Evolutionary conservation across 1,140 invertebrate species (phyloP).

Genomic region (Armadillidium nasatum): DNA sequence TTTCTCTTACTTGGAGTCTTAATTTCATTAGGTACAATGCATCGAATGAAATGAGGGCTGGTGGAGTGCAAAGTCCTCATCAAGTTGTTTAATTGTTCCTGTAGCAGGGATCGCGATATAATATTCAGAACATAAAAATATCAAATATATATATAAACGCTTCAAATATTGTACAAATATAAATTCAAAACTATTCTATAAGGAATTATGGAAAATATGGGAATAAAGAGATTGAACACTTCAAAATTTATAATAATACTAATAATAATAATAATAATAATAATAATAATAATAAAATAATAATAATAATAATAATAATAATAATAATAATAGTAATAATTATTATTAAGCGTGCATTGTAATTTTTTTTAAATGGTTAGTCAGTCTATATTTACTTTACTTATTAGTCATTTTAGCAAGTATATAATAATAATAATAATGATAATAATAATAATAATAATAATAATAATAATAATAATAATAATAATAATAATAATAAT

Average conservation of each 20-base stretch:
- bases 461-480: conserved; percentile 18
- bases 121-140: not conserved
- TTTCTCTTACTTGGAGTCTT: conserved; percentile 54
- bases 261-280: too few relatives aligned
- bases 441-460: conserved; percentile 10
- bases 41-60: conserved; percentile 63
- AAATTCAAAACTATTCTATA: too few relatives aligned
- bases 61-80: conserved; percentile 59
- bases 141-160: conserved; percentile 51
- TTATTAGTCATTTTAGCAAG: too few relatives aligned
- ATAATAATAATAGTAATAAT: too few relatives aligned
- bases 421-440: not conserved
- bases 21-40: conserved; percentile 63
- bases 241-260: too few relatives aligned
- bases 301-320: too few relatives aligned
- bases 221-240: too few relatives aligned
- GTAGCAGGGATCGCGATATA: not conserved
- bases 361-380: too few relatives aligned
- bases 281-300: too few relatives aligned
- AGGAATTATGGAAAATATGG: too few relatives aligned
- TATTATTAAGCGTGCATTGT: too few relatives aligned
- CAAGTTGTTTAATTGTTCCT: conserved; percentile 43
- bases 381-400: too few relatives aligned
- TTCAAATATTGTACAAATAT: conserved; percentile 45
- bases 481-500: conserved; percentile 2